Evolutionary conservation across 2,888 invertebrate genomes (phyloP), one percentile per base, ranked within the genome.

Genomic region (Oxytorus armatus): DNA sequence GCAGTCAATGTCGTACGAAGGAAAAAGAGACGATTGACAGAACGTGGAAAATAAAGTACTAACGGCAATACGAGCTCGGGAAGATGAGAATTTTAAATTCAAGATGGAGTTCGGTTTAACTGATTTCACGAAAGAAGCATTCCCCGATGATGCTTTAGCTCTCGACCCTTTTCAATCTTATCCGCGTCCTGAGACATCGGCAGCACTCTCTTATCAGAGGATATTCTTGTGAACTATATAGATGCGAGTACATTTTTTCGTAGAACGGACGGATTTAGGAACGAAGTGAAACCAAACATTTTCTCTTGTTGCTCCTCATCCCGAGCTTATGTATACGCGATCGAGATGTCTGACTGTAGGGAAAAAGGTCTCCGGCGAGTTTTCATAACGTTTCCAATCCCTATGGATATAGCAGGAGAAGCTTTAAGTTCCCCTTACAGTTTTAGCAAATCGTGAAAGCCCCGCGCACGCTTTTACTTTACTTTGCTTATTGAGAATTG

Each of bases 401-500:
- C 3, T 53, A 51, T 36, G 51, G 47, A 47, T 29, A 55, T 53
- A 55, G 55, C 55, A 39, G 49, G 49, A 44, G 21, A 14, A 47
- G 29, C 21, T 61, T 61, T 39, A 36, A 25, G 7, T 29, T 39
- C 59, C 49, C 61, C 61, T n/a, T 61, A 33, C 25, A 16, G 8
- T 39, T 61, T 51, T 61, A n/a, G 47, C n/a, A 18, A 33, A 36
- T 21, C 47, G 10, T 25, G 33, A 59, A 23, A n/a, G n/a, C n/a
- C n/a, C n/a, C n/a, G n/a, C n/a, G n/a, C n/a, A 49, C 47, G 18
- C 14, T 47, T 47, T 36, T 23, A 11, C 25, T 51, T 72, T 44
- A 72, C 72, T 72, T 72, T 61, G 51, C 72, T 72, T 72, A 72
- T 72, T 61, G 72, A 42, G 42, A 72, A 49, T 51, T 39, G 36